Evolutionary conservation across 1,140 invertebrate genomes (phyloP).

Genomic region (Drosophila bocki): DNA sequence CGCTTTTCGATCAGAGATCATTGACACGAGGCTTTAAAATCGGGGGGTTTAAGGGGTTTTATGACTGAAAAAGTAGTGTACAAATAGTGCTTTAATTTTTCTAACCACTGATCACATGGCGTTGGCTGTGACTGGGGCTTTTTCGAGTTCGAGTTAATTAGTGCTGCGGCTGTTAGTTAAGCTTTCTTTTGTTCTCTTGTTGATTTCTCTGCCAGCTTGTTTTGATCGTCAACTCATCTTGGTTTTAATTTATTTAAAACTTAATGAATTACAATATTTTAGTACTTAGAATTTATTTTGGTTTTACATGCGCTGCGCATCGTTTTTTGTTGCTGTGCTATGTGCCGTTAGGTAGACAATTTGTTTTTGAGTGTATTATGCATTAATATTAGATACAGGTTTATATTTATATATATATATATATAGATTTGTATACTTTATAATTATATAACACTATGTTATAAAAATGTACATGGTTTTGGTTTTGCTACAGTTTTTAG

Average conservation of each 20-base stretch:
- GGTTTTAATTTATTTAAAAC: constrained; percentile 72
- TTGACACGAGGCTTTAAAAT: constrained; percentile 7
- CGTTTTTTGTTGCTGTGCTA: constrained; percentile 62
- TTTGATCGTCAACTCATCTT: constrained; percentile 78
- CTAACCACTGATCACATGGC: not conserved
- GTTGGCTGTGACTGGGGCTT: too few relatives aligned
- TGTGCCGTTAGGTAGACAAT: constrained; percentile 75
- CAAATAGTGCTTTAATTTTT: not conserved
- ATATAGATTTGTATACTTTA: constrained; percentile 50
- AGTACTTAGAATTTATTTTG: constrained; percentile 80
- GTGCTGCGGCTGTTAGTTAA: constrained; percentile 68
- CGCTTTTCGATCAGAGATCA: constrained; percentile 1
- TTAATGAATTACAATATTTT: constrained; percentile 81
- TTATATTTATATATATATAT: constrained; percentile 35
- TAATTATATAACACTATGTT: constrained; percentile 72
- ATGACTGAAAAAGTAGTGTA: not conserved
- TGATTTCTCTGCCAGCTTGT: constrained; percentile 49
- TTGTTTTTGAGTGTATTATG: constrained; percentile 79
- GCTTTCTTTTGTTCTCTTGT: constrained; percentile 42
- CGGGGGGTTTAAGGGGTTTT: not conserved
- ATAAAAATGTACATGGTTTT: constrained; percentile 79
- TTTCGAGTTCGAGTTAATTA: constrained; percentile 22
- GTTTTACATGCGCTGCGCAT: constrained; percentile 83
- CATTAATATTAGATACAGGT: constrained; percentile 70
- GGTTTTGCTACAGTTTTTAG: constrained; percentile 75